phyloP scores from a whole-genome alignment of 2,888 invertebrate genomes.

The Argyresthia goedartella region DNA sequence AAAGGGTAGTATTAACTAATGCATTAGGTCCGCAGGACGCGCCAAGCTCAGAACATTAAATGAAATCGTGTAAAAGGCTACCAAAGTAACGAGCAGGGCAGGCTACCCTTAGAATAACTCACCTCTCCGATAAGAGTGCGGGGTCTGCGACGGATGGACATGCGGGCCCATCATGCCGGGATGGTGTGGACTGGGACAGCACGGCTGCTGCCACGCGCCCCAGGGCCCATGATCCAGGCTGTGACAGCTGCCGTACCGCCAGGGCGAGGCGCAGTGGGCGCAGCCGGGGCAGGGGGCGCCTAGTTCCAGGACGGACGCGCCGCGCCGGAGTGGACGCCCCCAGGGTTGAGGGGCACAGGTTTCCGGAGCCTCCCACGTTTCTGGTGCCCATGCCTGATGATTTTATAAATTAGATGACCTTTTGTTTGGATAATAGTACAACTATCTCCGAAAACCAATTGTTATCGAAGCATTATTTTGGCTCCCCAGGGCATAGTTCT shows the following conservation, averaged over 20 bases:
- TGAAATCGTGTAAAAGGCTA: no score
- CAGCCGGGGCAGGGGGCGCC: slow-evolving; percentile 28
- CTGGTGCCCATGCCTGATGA: slow-evolving; percentile 21
- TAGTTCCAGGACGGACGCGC: slow-evolving; percentile 52
- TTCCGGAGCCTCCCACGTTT: slow-evolving; percentile 39
- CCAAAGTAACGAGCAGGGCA: no score
- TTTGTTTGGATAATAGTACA: no score
- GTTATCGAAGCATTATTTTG: no score
- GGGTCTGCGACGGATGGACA: slow-evolving; percentile 40
- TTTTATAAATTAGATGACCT: no score
- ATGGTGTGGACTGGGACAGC: slow-evolving; percentile 5
- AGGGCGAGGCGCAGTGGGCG: slow-evolving; percentile 29
- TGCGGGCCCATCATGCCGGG: slow-evolving; percentile 26
- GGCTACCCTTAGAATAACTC: no score
- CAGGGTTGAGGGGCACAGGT: slow-evolving; percentile 26
- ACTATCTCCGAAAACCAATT: no score
- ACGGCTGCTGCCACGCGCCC: slow-evolving; percentile 24
- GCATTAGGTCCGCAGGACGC: no score
- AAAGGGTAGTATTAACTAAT: no score
- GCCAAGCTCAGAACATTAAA: no score
- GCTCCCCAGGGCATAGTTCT: no score
- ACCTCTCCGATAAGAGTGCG: slow-evolving; percentile 56
- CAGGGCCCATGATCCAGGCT: slow-evolving; percentile 36
- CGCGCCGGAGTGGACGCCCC: slow-evolving; percentile 48
- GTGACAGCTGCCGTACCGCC: slow-evolving; percentile 62